Evolutionary conservation across 2,797 vertebrate genomes (phyloP).

Genomic region (Botia almorhae): DNA sequence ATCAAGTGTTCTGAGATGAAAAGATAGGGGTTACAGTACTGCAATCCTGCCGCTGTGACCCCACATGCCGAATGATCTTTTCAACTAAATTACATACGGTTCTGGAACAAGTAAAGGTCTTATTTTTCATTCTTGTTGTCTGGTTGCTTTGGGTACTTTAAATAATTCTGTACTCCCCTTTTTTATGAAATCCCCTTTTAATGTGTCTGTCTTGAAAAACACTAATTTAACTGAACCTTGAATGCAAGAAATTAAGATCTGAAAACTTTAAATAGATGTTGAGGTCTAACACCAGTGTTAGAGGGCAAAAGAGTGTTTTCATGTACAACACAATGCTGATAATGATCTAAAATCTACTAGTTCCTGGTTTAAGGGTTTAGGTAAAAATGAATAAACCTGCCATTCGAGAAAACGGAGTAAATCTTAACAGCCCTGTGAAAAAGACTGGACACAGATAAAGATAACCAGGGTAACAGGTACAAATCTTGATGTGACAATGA

Average conservation of each 20-base stretch:
- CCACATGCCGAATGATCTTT: neutral
- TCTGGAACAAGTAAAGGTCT: neutral
- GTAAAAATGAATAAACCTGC: neutral
- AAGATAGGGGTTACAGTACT: neutral
- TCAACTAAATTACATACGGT: neutral
- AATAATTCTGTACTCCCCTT: neutral
- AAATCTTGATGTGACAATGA: neutral
- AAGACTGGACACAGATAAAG: neutral
- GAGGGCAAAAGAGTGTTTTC: too few species aligned
- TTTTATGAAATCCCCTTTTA: slow-evolving; percentile 8
- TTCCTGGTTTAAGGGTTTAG: neutral
- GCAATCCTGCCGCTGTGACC: neutral
- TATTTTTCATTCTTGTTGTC: slow-evolving; percentile 2
- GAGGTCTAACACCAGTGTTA: neutral
- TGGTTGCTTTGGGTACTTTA: neutral
- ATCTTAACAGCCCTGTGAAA: neutral
- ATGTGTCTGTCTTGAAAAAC: neutral
- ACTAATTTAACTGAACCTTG: neutral
- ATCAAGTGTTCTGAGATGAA: slow-evolving; percentile 17
- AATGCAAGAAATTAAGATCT: neutral
- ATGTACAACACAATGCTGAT: neutral
- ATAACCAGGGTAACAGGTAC: too few species aligned
- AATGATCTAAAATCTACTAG: neutral
- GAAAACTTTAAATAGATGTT: slow-evolving; percentile 4
- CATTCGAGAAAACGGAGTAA: neutral